These are phyloP conservation scores for Diplolepis rosae DNA, from an alignment of 2,888 invertebrate species.

Conservation along the genomic window DNA sequence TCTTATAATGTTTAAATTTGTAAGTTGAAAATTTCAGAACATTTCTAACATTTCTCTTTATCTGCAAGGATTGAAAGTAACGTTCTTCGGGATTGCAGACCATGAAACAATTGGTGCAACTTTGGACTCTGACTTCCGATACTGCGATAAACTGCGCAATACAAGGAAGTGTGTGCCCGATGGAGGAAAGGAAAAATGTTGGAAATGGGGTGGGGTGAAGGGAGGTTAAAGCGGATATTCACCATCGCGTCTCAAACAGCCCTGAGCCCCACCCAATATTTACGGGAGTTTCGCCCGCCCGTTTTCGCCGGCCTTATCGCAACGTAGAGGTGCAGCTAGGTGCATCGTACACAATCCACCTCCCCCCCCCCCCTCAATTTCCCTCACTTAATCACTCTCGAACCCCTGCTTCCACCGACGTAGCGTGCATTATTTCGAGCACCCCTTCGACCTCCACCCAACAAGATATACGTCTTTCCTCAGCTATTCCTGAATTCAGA, in stretches of 20 bases:
- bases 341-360: slow-evolving; percentile 58
- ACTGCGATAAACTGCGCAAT: slow-evolving; percentile 61
- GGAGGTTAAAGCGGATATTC: slow-evolving; percentile 6
- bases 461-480: slow-evolving; percentile 39
- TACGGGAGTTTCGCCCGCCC: slow-evolving; percentile 64
- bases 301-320: slow-evolving; percentile 65
- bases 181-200: slow-evolving; percentile 32
- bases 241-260: slow-evolving; percentile 26
- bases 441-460: slow-evolving; percentile 34
- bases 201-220: neutral
- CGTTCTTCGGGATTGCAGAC: slow-evolving; percentile 49
- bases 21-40: too few relatives aligned
- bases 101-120: slow-evolving; percentile 68
- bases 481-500: slow-evolving; percentile 29
- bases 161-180: slow-evolving; percentile 33
- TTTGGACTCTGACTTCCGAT: slow-evolving; percentile 63
- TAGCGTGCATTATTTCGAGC: slow-evolving; percentile 47
- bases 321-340: slow-evolving; percentile 62
- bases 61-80: slow-evolving; percentile 27
- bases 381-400: slow-evolving; percentile 37
- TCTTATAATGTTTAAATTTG: too few relatives aligned
- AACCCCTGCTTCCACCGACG: slow-evolving; percentile 34
- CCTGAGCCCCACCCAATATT: slow-evolving; percentile 62
- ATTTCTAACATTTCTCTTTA: too few relatives aligned
- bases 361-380: slow-evolving; percentile 44